Percentiles rank a stretch among this genome's conserved stretches.
phyloP scores from a whole-genome alignment of 2,888 invertebrate genomes.

The Onchidella celtica region DNA sequence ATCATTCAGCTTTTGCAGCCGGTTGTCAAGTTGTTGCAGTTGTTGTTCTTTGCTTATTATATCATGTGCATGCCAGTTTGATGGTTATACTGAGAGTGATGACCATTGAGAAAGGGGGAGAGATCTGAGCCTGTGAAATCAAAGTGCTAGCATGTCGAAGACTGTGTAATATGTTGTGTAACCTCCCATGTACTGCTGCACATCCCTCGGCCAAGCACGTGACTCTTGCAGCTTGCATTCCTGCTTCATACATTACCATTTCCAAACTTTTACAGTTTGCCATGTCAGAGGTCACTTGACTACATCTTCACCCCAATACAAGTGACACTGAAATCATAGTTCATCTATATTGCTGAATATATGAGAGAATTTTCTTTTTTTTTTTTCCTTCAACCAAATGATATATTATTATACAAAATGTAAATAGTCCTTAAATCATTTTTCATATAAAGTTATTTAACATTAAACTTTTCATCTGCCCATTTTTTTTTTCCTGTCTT shows the following conservation, averaged over 20 bases:
- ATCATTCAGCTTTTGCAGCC: too few relatives aligned
- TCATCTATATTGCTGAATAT: too few relatives aligned
- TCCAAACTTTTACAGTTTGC: background rate
- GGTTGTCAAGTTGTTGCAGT: background rate
- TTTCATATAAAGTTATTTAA: background rate
- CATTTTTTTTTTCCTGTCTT: too few relatives aligned
- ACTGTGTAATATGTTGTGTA: background rate
- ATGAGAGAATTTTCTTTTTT: background rate
- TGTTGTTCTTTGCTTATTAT: background rate
- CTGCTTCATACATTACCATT: slow-evolving; percentile 33
- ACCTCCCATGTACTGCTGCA: background rate
- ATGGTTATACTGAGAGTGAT: too few relatives aligned
- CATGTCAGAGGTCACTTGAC: too few relatives aligned
- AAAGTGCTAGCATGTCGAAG: background rate
- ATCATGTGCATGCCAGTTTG: too few relatives aligned
- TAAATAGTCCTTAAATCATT: background rate
- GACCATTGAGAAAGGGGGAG: too few relatives aligned
- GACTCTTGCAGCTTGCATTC: slow-evolving; percentile 28
- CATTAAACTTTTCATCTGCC: background rate
- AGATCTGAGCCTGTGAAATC: slow-evolving; percentile 24
- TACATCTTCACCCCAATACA: too few relatives aligned
- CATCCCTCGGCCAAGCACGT: background rate
- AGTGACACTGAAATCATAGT: too few relatives aligned
- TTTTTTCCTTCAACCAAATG: background rate
- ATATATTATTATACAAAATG: background rate